Evolutionary conservation across 2,113 vertebrate species (phyloP).

Genomic region (Calonectris borealis): DNA sequence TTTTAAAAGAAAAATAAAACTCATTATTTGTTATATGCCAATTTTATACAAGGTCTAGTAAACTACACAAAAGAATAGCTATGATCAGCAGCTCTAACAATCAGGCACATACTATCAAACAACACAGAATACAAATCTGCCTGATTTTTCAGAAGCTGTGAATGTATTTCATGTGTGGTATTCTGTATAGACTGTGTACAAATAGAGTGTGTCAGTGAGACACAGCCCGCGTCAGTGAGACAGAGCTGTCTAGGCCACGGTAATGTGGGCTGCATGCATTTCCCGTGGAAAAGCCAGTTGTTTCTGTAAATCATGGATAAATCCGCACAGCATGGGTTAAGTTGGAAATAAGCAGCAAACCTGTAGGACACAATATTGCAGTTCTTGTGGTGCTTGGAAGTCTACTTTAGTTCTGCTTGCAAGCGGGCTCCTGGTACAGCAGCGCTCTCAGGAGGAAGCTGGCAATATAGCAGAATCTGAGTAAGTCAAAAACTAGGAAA

Average conservation of each 20-base stretch:
- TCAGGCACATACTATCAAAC: neutral
- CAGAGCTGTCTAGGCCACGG: neutral
- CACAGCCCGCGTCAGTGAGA: neutral
- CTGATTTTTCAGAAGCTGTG: neutral
- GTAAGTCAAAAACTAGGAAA: neutral
- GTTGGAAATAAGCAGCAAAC: neutral
- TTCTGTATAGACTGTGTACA: neutral
- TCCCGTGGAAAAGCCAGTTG: conserved; percentile 11
- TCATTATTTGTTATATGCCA: neutral
- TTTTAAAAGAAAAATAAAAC: neutral
- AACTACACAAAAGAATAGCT: neutral
- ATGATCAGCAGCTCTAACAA: neutral
- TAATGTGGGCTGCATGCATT: neutral
- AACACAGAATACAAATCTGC: neutral
- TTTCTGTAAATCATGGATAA: conserved; percentile 17
- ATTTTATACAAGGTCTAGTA: neutral
- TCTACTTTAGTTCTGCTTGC: neutral
- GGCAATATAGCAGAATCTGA: conserved; percentile 35
- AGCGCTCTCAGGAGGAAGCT: conserved; percentile 72
- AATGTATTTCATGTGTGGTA: neutral
- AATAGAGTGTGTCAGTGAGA: neutral
- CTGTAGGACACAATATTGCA: neutral
- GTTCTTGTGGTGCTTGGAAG: neutral
- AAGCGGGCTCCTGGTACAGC: conserved; percentile 50
- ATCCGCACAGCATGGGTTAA: neutral